phyloP scores from a whole-genome alignment of 2,113 vertebrate species.

The Leptobrachium ailaonicum region DNA sequence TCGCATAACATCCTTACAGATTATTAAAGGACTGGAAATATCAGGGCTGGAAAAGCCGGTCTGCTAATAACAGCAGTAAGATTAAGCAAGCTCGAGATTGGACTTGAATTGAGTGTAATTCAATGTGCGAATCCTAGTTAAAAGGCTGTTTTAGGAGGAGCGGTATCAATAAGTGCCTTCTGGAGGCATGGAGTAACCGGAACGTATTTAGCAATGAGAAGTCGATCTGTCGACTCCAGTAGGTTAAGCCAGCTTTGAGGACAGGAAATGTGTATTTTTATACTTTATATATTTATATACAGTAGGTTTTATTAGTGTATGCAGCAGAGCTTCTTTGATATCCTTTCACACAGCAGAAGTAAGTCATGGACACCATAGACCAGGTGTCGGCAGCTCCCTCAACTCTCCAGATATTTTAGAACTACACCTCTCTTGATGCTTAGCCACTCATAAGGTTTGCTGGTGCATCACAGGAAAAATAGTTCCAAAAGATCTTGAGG shows the following conservation, averaged over 20 bases:
- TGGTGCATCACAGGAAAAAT: too few species aligned
- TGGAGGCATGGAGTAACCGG: not conserved
- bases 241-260: not conserved
- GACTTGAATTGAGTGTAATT: constrained; percentile 28
- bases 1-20: constrained; percentile 41
- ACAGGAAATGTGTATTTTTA: too few species aligned
- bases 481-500: too few species aligned
- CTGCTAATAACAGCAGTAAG: constrained; percentile 37
- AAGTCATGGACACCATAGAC: too few species aligned
- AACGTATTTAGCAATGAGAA: constrained; percentile 16
- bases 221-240: not conserved
- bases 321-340: too few species aligned
- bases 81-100: constrained; percentile 40
- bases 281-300: too few species aligned
- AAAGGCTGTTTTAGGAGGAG: constrained; percentile 31
- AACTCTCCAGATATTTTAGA: too few species aligned
- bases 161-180: constrained; percentile 31
- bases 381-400: too few species aligned
- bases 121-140: constrained; percentile 36
- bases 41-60: constrained; percentile 12
- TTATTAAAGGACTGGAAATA: constrained; percentile 44
- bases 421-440: too few species aligned
- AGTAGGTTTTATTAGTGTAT: too few species aligned
- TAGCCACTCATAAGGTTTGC: too few species aligned
- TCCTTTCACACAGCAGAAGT: too few species aligned